Evolutionary conservation across 2,888 invertebrate genomes (phyloP), one percentile per base, ranked within the genome.

Genomic region (Proisotoma minuta): DNA sequence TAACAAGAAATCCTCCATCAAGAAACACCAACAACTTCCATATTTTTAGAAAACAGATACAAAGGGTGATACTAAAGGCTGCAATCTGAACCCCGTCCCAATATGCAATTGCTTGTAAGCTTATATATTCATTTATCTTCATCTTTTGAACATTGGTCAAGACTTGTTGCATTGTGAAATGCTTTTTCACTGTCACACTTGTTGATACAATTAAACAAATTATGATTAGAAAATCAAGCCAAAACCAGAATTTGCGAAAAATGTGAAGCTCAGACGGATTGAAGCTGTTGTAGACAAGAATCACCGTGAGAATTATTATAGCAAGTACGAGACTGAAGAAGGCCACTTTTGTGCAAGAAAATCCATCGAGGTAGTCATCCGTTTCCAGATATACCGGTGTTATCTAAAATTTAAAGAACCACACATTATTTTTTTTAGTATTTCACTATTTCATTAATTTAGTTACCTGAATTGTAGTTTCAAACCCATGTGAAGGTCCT

Each of bases 1-100:
- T 56, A 4, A 66, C 62, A 0, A 63, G 54, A 29, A 68, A 68
- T 8, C 66, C 52, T 1, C 62, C 53, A 48, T 64, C 62, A 2
- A 62, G 54, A 28, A 59, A 59, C 34, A 68, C 62, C 12, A 70
- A 18, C 26, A 70, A 28, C 18, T 61, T 60, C 64, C 66, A 70
- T 0, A 66, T 34, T 28, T 65, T 63, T 3, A 68, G 34, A 18
- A 66, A 64, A 10, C 68, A 66, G 5, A 68, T 20, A 3, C 60
- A 58, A 20, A 60, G 65, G 0, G 64, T 57, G 2, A 62, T 20
- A 34, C 66, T 59, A 28, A 66, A 68, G 18, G 60, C 39, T 1
- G 29, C 54, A 10, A 47, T 24, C 10, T 60, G 56, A 22, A 62
- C 27, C n/a, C 60, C 47, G 52, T 54, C 57, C 68, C 67, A 70